Percentiles rank a stretch among this genome's conserved stretches.
These are phyloP conservation scores for Theristicus caerulescens DNA, from an alignment of 2,113 vertebrate genomes.

Conservation along the genomic window DNA sequence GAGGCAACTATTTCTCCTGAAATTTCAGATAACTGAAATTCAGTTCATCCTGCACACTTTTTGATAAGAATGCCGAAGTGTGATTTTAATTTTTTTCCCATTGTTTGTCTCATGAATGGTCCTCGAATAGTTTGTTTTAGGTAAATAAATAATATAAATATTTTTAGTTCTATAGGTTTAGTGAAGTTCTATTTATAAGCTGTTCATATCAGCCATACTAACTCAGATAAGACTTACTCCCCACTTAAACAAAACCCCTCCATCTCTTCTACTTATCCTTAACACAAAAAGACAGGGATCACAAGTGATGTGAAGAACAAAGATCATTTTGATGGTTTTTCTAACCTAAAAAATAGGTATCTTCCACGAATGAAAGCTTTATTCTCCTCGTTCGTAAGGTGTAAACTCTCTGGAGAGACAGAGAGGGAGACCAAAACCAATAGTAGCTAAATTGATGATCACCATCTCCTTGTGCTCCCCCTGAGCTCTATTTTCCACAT, in stretches of 20 bases:
- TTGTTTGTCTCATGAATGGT: not conserved
- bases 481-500: not conserved
- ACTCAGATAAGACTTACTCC: not conserved
- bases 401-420: not conserved
- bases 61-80: not conserved
- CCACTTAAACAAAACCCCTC: not conserved
- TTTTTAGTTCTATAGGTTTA: not conserved
- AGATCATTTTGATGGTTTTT: not conserved
- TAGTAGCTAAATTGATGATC: not conserved
- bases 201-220: not conserved
- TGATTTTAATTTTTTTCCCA: not conserved
- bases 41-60: not conserved
- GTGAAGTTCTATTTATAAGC: constrained; percentile 1
- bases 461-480: not conserved
- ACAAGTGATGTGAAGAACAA: not conserved
- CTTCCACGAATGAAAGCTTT: not conserved
- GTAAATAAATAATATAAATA: not conserved
- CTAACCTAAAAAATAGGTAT: not conserved
- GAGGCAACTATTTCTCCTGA: not conserved
- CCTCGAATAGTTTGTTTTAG: not conserved
- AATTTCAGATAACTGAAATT: not conserved
- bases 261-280: not conserved
- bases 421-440: not conserved
- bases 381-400: not conserved
- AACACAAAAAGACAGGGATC: not conserved